Percentiles rank a stretch among this genome's conserved stretches.
These are phyloP conservation scores for Calosoma granatense DNA, from an alignment of 1,140 invertebrate genomes.

Conservation along the genomic window DNA sequence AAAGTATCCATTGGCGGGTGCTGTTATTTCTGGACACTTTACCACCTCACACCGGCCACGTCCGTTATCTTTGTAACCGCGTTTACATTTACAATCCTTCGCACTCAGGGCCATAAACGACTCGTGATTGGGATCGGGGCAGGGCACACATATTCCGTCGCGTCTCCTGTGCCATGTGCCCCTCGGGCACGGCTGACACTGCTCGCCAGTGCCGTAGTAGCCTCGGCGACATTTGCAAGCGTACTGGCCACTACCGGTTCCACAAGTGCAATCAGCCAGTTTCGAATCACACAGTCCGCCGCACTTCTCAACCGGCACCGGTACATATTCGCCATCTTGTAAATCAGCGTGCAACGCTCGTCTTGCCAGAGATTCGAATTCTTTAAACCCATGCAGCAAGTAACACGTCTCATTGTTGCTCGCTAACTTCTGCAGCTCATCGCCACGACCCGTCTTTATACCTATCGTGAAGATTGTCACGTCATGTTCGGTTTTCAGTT, in stretches of 20 bases:
- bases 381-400: slow-evolving; percentile 57
- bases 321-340: slow-evolving; percentile 46
- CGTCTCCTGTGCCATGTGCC: slow-evolving; percentile 34
- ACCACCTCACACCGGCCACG: slow-evolving; percentile 38
- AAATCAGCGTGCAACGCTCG: slow-evolving; percentile 60
- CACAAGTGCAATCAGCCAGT: slow-evolving; percentile 51
- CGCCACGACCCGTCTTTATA: slow-evolving; percentile 55
- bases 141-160: slow-evolving; percentile 47
- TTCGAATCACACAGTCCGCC: slow-evolving; percentile 46
- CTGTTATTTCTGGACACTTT: slow-evolving; percentile 45
- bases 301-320: slow-evolving; percentile 40
- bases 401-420: slow-evolving; percentile 53
- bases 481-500: slow-evolving; percentile 39
- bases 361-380: slow-evolving; percentile 60
- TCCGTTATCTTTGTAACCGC: slow-evolving; percentile 25
- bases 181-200: slow-evolving; percentile 36
- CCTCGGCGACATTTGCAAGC: slow-evolving; percentile 54
- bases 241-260: slow-evolving; percentile 56
- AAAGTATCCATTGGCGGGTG: slow-evolving; percentile 57
- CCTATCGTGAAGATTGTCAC: slow-evolving; percentile 54
- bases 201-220: slow-evolving; percentile 50
- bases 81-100: slow-evolving; percentile 47
- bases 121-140: slow-evolving; percentile 54
- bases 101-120: slow-evolving; percentile 38
- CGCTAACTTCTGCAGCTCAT: slow-evolving; percentile 55